These are phyloP conservation scores for Podotricha telesiphe DNA, from an alignment of 2,888 invertebrate species.

Conservation along the genomic window DNA sequence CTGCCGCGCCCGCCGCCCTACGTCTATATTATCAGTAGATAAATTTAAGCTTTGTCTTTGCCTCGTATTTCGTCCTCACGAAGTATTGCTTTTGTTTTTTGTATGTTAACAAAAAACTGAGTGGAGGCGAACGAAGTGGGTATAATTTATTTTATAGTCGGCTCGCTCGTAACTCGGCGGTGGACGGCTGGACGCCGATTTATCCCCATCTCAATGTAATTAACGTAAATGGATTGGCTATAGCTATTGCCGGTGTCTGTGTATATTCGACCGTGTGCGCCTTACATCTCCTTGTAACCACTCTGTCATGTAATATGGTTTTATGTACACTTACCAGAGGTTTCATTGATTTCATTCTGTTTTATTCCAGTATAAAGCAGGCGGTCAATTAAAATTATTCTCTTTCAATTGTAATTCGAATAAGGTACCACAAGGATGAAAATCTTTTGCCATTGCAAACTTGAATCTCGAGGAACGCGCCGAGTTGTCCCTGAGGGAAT, in stretches of 20 bases:
- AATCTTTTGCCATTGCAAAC: conserved; percentile 70
- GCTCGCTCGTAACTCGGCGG: conserved; percentile 82
- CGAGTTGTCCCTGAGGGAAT: conserved; percentile 78
- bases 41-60: conserved; percentile 84
- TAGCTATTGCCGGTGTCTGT: conserved; percentile 70
- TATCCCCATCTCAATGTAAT: conserved; percentile 81
- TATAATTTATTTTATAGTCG: conserved; percentile 84
- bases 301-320: conserved; percentile 31
- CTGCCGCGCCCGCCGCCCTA: conserved; percentile 77
- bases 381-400: conserved; percentile 63
- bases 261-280: conserved; percentile 53
- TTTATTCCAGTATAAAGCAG: conserved; percentile 52
- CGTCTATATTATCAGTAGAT: conserved; percentile 84
- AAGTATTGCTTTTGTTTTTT: conserved; percentile 80
- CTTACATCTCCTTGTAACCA: conserved; percentile 27
- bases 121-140: conserved; percentile 82
- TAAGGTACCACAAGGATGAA: conserved; percentile 66
- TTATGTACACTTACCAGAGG: conserved; percentile 33
- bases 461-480: conserved; percentile 69
- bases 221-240: conserved; percentile 83
- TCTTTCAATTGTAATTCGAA: conserved; percentile 71
- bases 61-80: conserved; percentile 83
- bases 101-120: conserved; percentile 81
- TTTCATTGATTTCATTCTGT: conserved; percentile 35
- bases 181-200: conserved; percentile 83